Evolutionary conservation across 2,113 vertebrate species (phyloP).

Genomic region (Antidorcas marsupialis): DNA sequence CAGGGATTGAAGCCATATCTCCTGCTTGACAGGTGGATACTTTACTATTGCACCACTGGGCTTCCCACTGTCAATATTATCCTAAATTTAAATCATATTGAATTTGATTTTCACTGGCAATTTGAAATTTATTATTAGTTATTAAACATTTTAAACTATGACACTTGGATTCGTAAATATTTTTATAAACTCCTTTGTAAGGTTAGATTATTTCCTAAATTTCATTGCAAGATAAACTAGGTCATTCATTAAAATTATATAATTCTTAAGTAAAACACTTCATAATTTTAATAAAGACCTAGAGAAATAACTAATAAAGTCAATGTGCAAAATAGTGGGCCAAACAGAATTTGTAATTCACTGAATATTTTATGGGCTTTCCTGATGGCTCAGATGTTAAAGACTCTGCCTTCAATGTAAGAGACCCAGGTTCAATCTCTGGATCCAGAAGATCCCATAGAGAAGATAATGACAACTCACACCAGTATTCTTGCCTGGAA

Average conservation of each 20-base stretch:
- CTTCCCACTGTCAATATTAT: not conserved
- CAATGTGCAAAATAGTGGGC: not conserved
- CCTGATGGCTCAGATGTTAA: not conserved
- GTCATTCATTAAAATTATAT: not conserved
- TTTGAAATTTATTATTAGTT: not conserved
- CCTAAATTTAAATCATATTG: not conserved
- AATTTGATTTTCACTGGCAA: not conserved
- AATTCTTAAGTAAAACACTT: not conserved
- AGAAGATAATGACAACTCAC: not conserved
- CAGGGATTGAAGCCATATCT: not conserved
- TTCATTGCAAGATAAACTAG: slow-evolving; percentile 2
- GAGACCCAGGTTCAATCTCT: not conserved
- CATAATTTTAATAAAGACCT: not conserved
- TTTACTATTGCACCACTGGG: not conserved
- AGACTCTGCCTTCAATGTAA: not conserved
- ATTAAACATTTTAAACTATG: not conserved
- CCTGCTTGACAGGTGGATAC: not conserved
- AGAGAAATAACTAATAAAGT: not conserved
- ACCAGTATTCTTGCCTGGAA: not conserved
- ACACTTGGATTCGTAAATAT: not conserved
- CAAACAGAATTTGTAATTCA: not conserved
- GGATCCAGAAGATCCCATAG: not conserved
- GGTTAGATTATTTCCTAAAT: not conserved
- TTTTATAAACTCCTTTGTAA: not conserved
- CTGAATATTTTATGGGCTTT: not conserved